Percentiles rank a stretch among this genome's conserved stretches.
Conservation (phyloP, 2,113 vertebrate genomes). For the Indicator maculatus region DNA sequence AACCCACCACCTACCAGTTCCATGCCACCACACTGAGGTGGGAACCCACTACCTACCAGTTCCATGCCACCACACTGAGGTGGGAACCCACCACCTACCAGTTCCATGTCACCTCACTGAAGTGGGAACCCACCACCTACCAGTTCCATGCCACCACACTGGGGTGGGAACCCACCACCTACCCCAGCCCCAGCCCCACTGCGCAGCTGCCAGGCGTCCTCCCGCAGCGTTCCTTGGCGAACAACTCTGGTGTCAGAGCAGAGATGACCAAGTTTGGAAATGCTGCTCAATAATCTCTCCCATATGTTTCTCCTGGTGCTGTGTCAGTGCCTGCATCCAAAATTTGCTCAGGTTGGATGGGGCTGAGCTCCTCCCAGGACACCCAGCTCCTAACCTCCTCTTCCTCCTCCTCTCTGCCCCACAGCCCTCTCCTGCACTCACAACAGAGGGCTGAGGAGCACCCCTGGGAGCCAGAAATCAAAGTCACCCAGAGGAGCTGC, state of each 20-base stretch:
- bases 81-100: too few relatives aligned
- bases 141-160: rapidly evolving
- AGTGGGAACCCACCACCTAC: not conserved
- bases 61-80: too few relatives aligned
- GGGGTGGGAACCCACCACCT: not conserved
- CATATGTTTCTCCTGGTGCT: conserved; percentile 2
- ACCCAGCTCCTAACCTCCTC: not conserved
- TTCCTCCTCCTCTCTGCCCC: not conserved
- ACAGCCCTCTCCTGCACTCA: not conserved
- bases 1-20: too few relatives aligned
- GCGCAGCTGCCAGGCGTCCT: not conserved
- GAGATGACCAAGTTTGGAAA: conserved; percentile 65
- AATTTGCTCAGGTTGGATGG: not conserved
- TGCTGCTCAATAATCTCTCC: conserved; percentile 31
- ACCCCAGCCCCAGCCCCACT: rapidly evolving
- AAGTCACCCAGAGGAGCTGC: not conserved
- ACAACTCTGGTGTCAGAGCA: not conserved
- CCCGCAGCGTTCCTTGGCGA: not conserved
- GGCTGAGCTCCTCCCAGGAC: not conserved
- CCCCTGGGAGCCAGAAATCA: not conserved
- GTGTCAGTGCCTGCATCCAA: not conserved
- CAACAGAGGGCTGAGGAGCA: not conserved
- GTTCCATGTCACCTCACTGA: too few relatives aligned
- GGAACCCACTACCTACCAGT: too few relatives aligned
- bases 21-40: too few relatives aligned